Evolutionary conservation across 2,888 invertebrate genomes (phyloP), one percentile per base, ranked within the genome.

Genomic region (Cartodere bifasciata): DNA sequence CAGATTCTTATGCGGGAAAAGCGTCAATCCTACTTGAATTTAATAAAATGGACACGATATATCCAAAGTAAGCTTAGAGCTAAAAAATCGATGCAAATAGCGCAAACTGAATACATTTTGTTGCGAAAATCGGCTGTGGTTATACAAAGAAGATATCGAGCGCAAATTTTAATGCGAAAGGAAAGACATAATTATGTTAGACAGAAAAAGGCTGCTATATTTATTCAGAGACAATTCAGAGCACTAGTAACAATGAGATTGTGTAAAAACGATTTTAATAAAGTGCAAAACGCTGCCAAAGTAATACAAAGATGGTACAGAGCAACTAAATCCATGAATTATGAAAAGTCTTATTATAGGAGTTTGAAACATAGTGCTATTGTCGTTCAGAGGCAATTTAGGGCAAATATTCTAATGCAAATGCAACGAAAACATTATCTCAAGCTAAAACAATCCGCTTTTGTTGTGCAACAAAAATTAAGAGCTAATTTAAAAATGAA

Each of bases 141-240:
- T 2, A 48, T 75, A 26, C 76, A 77, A 42, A 56, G 52, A 31
- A 64, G 58, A 52, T 62, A 66, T 45, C 63, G 65, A 42, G 65
- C 67, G 1, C 50, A 54, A 4, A 53, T 52, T 23, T 29, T 55
- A 13, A 64, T 64, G 53, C 56, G 52, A 28, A 44, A 44, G 26
- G 50, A 59, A 11, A 61, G 63, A 28, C 32, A 46, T 2, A 32
- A 50, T 2, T 75, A 58, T 42, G 29, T 61, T 2, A 37, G 48
- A 14, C 38, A 60, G 9, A 63, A 58, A 32, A 48, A 56, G 6
- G 58, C 66, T 4, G 47, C 54, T 1, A 42, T 62, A 2, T 45
- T 49, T 5, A 50, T 78, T 23, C 76, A 55, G 38, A 48, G 39
- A 13, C 47, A 50, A 21, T 68, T 64, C 42, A 64, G 64, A 37